Conservation (phyloP, 2,113 vertebrate genomes). For the Haplochromis vanheusdeni region DNA sequence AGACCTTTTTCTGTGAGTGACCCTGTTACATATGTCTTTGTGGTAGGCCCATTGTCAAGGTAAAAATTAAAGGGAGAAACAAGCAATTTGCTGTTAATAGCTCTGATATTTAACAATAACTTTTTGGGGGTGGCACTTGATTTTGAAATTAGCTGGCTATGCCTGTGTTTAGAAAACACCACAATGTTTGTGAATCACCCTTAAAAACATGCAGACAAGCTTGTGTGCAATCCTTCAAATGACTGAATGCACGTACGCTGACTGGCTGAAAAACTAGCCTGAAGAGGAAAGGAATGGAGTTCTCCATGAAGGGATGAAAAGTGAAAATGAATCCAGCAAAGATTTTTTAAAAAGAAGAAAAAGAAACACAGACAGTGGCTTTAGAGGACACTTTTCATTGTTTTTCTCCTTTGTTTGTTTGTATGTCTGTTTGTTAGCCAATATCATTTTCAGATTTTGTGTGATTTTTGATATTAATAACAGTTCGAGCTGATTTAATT, state of each 20-base stretch:
- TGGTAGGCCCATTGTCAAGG: not conserved
- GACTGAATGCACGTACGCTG: not conserved
- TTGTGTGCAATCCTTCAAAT: not conserved
- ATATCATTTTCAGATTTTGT: not conserved
- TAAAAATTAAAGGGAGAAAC: not conserved
- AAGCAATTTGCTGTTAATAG: not conserved
- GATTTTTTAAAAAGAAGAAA: not conserved
- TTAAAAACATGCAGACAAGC: not conserved
- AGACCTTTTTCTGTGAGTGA: not conserved
- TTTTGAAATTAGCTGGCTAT: not conserved
- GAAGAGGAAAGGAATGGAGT: not conserved
- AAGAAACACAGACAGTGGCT: not conserved
- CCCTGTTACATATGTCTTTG: not conserved
- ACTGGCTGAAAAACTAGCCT: not conserved
- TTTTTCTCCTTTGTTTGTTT: not conserved
- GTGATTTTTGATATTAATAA: not conserved
- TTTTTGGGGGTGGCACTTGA: not conserved
- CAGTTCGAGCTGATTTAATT: not conserved
- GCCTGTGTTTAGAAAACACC: not conserved
- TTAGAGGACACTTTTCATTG: not conserved
- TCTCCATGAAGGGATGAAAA: not conserved
- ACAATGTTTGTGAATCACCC: not conserved
- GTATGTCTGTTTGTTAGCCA: not conserved
- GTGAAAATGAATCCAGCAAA: not conserved
- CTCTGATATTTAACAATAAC: not conserved